Percentiles rank a stretch among this genome's conserved stretches.
phyloP scores from a whole-genome alignment of 2,888 invertebrate species.

The Agrochola macilenta region DNA sequence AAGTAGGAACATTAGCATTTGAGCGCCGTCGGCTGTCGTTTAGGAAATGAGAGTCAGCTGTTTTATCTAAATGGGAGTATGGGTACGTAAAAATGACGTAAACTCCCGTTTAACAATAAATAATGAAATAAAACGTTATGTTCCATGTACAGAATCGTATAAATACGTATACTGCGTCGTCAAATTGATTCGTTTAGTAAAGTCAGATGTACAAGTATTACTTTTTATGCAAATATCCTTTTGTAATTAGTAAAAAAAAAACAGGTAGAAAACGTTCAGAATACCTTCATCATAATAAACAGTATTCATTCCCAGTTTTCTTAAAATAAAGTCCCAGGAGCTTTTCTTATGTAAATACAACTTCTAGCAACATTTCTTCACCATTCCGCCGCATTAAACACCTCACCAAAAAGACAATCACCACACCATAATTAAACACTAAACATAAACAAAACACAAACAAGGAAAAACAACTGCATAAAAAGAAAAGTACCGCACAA shows the following conservation, averaged over 20 bases:
- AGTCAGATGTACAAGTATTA: neutral
- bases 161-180: slow-evolving; percentile 35
- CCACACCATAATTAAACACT: slow-evolving; percentile 47
- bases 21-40: slow-evolving; percentile 71
- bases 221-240: neutral
- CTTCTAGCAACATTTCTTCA: neutral
- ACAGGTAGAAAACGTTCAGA: no score
- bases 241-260: neutral
- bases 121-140: slow-evolving; percentile 81
- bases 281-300: neutral
- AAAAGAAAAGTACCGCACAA: slow-evolving; percentile 60
- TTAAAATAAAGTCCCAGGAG: neutral
- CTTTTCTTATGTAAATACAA: slow-evolving; percentile 1
- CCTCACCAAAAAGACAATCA: slow-evolving; percentile 43
- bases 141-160: slow-evolving; percentile 63
- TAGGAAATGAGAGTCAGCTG: slow-evolving; percentile 83
- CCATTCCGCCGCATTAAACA: slow-evolving; percentile 4
- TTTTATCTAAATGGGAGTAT: slow-evolving; percentile 86
- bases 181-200: slow-evolving; percentile 30
- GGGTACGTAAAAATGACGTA: slow-evolving; percentile 85
- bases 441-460: slow-evolving; percentile 58
- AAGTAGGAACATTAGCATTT: slow-evolving; percentile 57
- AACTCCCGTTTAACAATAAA: slow-evolving; percentile 80
- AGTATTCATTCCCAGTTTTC: neutral
- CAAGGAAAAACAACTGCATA: slow-evolving; percentile 65